These are phyloP conservation scores for Sphaerodactylus townsendi DNA, from an alignment of 2,113 vertebrate genomes.

Conservation along the genomic window DNA sequence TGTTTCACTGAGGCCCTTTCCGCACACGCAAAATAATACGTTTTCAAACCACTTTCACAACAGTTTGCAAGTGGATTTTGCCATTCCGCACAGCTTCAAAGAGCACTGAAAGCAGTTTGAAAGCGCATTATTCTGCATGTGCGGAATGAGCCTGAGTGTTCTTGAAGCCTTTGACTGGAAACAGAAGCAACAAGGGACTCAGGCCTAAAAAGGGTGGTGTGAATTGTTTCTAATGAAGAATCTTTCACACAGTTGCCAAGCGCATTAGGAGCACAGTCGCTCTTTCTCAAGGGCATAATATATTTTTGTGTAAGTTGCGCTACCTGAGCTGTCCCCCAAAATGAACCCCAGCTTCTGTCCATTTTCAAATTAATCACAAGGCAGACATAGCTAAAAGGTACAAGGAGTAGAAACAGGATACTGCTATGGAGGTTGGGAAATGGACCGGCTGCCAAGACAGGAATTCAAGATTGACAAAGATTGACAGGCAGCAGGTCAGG, in stretches of 20 bases:
- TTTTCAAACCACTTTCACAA: too few species aligned
- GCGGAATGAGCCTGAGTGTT: too few species aligned
- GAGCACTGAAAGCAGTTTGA: too few species aligned
- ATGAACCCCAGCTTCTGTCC: neutral
- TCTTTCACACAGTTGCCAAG: neutral
- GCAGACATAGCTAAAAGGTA: neutral
- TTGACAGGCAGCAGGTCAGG: too few species aligned
- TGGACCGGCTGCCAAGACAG: too few species aligned
- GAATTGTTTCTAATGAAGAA: neutral
- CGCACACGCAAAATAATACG: too few species aligned
- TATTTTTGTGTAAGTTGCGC: neutral
- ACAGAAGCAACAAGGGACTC: too few species aligned
- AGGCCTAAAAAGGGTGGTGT: neutral
- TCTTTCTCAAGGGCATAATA: neutral
- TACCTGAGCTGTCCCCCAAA: neutral
- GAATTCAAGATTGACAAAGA: too few species aligned
- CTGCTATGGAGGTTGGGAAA: neutral
- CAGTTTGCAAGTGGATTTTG: too few species aligned
- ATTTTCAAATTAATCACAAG: neutral
- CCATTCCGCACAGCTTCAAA: too few species aligned
- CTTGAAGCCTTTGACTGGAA: neutral
- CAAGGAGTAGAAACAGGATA: neutral
- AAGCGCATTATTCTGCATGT: too few species aligned
- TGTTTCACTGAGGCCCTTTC: too few species aligned
- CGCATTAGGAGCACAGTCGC: neutral